These are phyloP conservation scores for Sterrhoptilus dennistouni DNA, from an alignment of 2,113 vertebrate genomes.

Conservation along the genomic window DNA sequence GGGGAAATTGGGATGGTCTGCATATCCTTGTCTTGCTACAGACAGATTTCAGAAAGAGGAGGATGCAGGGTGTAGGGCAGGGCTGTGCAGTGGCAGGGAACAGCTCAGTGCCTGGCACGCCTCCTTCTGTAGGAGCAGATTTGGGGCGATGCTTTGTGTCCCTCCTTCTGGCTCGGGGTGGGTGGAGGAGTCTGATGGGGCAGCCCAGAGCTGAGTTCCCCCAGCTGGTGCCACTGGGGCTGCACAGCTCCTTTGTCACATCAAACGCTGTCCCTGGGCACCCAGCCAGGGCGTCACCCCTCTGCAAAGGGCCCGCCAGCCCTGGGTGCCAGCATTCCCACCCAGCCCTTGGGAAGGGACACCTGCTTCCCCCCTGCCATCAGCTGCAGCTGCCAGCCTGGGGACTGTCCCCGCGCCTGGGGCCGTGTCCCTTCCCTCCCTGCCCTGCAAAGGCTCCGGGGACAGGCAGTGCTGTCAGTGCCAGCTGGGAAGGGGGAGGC, in stretches of 20 bases:
- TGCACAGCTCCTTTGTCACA: neutral
- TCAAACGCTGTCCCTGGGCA: accelerated
- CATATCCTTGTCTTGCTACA: neutral
- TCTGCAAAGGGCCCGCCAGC: neutral
- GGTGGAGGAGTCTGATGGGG: accelerated
- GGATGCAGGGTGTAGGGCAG: accelerated
- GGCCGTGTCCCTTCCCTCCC: neutral
- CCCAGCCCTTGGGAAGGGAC: neutral
- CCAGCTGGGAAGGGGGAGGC: neutral
- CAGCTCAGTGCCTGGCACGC: accelerated
- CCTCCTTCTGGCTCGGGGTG: neutral
- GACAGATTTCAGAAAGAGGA: neutral
- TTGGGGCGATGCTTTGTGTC: neutral
- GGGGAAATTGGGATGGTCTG: neutral
- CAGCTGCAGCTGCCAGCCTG: neutral
- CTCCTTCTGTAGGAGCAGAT: neutral
- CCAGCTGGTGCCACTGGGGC: neutral
- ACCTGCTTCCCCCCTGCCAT: neutral
- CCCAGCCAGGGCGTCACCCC: neutral
- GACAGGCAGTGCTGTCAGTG: accelerated
- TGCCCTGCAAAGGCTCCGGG: neutral
- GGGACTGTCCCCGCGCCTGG: accelerated
- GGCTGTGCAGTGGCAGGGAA: neutral
- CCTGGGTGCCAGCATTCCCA: neutral
- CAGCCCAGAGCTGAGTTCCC: neutral